phyloP scores from a whole-genome alignment of 2,888 invertebrate genomes.

The Leistus spinibarbis region DNA sequence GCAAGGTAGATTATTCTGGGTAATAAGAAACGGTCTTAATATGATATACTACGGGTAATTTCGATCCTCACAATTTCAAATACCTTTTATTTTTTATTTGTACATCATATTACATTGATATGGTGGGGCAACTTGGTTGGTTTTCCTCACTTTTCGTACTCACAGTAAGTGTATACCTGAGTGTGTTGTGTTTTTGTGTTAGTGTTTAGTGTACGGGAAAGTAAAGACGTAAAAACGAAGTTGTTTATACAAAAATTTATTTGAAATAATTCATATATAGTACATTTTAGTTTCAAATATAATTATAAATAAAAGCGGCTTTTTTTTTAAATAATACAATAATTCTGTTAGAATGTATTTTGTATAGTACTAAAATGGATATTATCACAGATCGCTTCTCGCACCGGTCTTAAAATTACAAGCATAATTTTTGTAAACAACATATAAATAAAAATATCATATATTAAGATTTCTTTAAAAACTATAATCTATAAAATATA shows the following conservation, averaged over 20 bases:
- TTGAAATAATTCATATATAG: not conserved
- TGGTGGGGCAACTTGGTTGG: too few species aligned
- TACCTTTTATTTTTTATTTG: too few species aligned
- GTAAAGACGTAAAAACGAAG: too few species aligned
- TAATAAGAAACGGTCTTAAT: too few species aligned
- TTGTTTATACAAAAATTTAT: not conserved
- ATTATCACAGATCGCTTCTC: not conserved
- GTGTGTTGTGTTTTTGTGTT: too few species aligned
- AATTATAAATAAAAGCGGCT: not conserved
- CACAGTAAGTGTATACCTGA: too few species aligned
- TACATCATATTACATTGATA: too few species aligned
- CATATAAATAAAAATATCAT: not conserved
- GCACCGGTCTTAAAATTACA: not conserved
- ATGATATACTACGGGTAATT: too few species aligned
- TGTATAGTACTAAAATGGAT: not conserved
- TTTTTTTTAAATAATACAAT: not conserved
- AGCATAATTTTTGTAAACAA: not conserved
- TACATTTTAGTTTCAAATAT: not conserved
- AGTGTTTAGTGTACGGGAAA: too few species aligned
- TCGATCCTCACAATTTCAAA: too few species aligned
- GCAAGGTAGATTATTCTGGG: too few species aligned
- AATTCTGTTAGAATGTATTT: not conserved
- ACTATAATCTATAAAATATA: not conserved
- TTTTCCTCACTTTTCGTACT: too few species aligned
- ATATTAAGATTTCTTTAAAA: not conserved